phyloP scores from a whole-genome alignment of 2,888 invertebrate genomes.

The Clostera curtula region DNA sequence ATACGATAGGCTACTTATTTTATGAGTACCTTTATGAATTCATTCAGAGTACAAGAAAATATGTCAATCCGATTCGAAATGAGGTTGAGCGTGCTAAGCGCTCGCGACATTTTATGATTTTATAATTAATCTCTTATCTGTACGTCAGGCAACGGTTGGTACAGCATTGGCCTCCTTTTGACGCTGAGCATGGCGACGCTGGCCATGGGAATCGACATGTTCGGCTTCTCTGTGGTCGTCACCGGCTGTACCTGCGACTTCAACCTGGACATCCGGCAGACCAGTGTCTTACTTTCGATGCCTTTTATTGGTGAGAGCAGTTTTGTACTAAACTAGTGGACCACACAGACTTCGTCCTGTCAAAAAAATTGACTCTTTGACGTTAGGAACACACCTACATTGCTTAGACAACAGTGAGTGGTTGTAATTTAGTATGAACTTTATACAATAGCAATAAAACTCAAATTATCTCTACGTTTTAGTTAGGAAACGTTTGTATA shows the following conservation, averaged over 20 bases:
- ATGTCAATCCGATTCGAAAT: too few species aligned
- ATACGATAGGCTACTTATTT: too few species aligned
- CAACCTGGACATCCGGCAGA: constrained; percentile 56
- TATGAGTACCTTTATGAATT: too few species aligned
- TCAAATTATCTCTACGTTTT: too few species aligned
- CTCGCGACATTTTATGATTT: neutral
- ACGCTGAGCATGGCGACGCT: constrained; percentile 25
- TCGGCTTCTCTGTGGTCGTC: constrained; percentile 40
- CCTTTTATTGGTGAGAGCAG: constrained; percentile 74
- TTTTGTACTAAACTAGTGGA: neutral
- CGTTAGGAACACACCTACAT: too few species aligned
- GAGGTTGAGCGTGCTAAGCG: too few species aligned
- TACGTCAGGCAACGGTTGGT: constrained; percentile 33
- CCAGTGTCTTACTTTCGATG: constrained; percentile 77
- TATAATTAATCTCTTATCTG: neutral
- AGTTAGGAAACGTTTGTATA: too few species aligned
- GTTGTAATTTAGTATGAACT: too few species aligned
- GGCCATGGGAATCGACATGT: constrained; percentile 39
- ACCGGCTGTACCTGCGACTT: constrained; percentile 35
- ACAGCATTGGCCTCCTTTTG: constrained; percentile 29
- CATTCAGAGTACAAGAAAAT: too few species aligned
- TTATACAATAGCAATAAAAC: too few species aligned
- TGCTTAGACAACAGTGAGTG: too few species aligned
- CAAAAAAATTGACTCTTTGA: too few species aligned
- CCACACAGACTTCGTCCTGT: neutral